Conservation (phyloP, 2,888 invertebrate genomes). For the Fragum sueziense region DNA sequence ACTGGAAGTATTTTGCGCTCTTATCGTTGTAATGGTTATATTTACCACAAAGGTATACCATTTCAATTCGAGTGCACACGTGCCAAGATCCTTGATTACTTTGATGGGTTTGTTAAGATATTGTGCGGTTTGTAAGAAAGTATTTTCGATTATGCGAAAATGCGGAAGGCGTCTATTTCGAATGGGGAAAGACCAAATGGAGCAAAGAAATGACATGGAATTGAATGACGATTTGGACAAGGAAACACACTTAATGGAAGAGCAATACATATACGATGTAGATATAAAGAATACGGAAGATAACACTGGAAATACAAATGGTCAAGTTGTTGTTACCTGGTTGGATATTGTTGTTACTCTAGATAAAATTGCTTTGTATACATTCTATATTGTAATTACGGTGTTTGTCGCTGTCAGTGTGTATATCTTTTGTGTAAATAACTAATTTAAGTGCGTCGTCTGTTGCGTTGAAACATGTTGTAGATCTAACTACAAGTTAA, state of each 20-base stretch:
- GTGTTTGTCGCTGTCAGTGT: not conserved
- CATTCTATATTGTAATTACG: not conserved
- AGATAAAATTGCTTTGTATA: not conserved
- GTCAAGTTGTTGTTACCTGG: not conserved
- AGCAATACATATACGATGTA: too few species aligned
- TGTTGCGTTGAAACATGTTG: too few species aligned
- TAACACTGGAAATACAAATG: not conserved
- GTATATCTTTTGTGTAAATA: too few species aligned
- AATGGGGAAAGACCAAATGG: not conserved
- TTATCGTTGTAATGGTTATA: constrained; percentile 6
- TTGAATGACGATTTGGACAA: not conserved
- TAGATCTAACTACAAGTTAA: too few species aligned
- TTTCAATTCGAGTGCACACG: not conserved
- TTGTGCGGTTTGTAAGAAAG: not conserved
- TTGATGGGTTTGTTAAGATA: not conserved
- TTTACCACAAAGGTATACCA: not conserved
- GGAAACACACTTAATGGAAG: too few species aligned
- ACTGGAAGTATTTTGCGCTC: constrained; percentile 1
- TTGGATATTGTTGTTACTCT: not conserved
- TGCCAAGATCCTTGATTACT: not conserved
- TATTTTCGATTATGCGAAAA: not conserved
- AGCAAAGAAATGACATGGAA: not conserved
- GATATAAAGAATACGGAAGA: not conserved
- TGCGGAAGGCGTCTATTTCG: not conserved
- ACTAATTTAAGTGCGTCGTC: too few species aligned